Percentiles rank a stretch among this genome's conserved stretches.
phyloP scores from a whole-genome alignment of 1,140 invertebrate species.

The Orchesella cincta region DNA sequence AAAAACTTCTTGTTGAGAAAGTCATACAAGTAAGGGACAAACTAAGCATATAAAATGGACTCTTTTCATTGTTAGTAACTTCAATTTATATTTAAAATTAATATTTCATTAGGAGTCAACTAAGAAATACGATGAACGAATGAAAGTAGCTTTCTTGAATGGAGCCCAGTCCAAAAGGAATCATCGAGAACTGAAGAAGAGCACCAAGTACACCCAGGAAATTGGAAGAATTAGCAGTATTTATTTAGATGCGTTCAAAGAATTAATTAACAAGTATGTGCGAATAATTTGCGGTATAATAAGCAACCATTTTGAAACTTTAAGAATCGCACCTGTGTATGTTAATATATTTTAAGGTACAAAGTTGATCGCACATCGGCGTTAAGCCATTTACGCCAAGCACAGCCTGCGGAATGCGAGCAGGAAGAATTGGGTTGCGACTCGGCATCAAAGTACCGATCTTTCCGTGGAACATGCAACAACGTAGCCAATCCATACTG shows the following conservation, averaged over 20 bases:
- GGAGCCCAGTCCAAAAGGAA: neutral
- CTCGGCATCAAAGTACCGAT: neutral
- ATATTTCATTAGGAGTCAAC: neutral
- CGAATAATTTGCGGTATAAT: neutral
- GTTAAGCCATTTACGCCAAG: neutral
- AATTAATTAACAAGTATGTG: neutral
- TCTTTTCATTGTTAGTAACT: neutral
- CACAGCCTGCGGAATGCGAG: neutral
- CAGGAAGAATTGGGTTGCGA: neutral
- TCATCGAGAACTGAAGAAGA: neutral
- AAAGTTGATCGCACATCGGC: neutral
- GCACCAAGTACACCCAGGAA: neutral
- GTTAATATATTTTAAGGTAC: neutral
- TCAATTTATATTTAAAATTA: neutral
- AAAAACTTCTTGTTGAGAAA: too few species aligned
- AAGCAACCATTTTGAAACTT: neutral
- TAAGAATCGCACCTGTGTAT: neutral
- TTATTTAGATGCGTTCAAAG: neutral
- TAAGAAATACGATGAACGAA: neutral
- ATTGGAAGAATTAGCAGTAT: conserved; percentile 5
- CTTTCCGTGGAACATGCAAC: neutral
- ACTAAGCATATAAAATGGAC: neutral
- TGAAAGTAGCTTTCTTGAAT: neutral
- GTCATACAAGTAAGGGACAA: neutral
- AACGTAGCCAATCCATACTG: conserved; percentile 13